A percentile compares a stretch with the other conserved stretches of the same genome.
Evolutionary conservation across 2,113 vertebrate genomes (phyloP).

Genomic region (Albula glossodonta): DNA sequence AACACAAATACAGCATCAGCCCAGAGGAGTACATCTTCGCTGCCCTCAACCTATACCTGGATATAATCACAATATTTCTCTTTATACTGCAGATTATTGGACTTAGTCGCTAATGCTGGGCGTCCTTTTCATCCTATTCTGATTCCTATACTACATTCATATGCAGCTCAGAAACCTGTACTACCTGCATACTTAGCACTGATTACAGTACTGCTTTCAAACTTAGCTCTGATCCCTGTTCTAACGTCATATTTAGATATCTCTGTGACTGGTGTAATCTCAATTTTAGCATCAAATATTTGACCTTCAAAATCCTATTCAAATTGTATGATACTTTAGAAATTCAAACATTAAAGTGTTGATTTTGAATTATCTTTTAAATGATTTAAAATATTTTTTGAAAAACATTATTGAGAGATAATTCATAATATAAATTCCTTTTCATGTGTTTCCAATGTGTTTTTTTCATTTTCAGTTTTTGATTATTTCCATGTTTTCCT

Average conservation of each 20-base stretch:
- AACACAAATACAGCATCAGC: conserved; percentile 65
- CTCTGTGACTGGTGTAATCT: neutral
- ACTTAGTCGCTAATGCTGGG: conserved; percentile 42
- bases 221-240: neutral
- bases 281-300: neutral
- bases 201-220: neutral
- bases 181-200: neutral
- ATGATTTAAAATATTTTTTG: too few relatives aligned
- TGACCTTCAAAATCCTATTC: neutral
- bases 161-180: neutral
- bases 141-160: neutral
- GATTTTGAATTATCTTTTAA: too few relatives aligned
- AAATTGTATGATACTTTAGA: too few relatives aligned
- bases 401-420: too few relatives aligned
- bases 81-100: conserved; percentile 70
- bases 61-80: conserved; percentile 73
- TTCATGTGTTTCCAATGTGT: too few relatives aligned
- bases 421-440: too few relatives aligned
- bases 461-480: too few relatives aligned
- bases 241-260: neutral
- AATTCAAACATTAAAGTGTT: too few relatives aligned
- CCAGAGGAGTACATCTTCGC: conserved; percentile 82
- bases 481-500: too few relatives aligned
- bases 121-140: neutral
- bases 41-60: conserved; percentile 78